Conservation (phyloP, 2,113 vertebrate species). For the Rhodinocichla rosea region DNA sequence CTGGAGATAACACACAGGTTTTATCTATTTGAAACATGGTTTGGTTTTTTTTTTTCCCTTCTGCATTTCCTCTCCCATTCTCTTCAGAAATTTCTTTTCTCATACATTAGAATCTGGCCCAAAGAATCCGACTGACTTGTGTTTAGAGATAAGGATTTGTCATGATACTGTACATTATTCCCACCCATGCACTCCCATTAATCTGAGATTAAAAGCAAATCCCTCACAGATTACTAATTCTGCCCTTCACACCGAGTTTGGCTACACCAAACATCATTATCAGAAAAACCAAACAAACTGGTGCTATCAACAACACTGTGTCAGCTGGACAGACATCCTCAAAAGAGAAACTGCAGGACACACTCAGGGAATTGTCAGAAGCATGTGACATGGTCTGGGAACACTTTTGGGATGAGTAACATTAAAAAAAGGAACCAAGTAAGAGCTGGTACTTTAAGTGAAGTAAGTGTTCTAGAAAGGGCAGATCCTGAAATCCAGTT, state of each 20-base stretch:
- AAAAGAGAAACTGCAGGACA: background rate
- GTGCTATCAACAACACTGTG: background rate
- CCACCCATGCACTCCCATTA: background rate
- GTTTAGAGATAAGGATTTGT: background rate
- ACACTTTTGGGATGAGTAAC: background rate
- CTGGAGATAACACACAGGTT: constrained; percentile 31
- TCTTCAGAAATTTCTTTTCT: constrained; percentile 14
- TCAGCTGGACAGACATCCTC: background rate
- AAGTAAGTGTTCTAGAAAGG: background rate
- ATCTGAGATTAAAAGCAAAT: constrained; percentile 7
- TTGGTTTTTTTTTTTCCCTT: background rate
- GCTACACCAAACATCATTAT: background rate
- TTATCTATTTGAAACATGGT: background rate
- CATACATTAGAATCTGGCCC: background rate
- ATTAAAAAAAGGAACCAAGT: background rate
- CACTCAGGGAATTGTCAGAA: background rate
- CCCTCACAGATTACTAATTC: background rate
- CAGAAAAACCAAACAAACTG: background rate
- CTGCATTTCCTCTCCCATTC: background rate
- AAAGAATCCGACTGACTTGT: background rate
- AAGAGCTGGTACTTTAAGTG: background rate
- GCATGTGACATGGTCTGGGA: background rate
- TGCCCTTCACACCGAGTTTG: background rate
- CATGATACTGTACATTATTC: background rate
- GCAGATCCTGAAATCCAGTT: background rate